phyloP scores from a whole-genome alignment of 2,113 vertebrate species.

The Dicaeum eximium region DNA sequence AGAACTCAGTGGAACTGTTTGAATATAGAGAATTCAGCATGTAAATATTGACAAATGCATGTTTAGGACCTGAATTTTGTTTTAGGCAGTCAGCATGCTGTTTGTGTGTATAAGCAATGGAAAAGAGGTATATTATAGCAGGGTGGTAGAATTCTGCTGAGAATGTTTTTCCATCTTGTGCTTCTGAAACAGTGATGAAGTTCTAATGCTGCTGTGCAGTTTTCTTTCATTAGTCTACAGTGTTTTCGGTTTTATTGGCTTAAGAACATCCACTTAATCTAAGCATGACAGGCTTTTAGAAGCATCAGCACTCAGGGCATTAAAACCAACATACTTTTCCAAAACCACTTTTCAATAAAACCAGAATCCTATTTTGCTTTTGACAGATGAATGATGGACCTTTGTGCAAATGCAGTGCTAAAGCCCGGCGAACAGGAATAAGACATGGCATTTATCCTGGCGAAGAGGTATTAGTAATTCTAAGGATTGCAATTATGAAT shows the following conservation, averaged over 20 bases:
- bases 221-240: not conserved
- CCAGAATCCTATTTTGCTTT: conserved; percentile 53
- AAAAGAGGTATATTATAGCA: not conserved
- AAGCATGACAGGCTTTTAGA: conserved; percentile 50
- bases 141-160: not conserved
- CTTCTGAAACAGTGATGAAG: conserved; percentile 2
- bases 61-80: not conserved
- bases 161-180: not conserved
- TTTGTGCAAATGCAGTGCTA: conserved; percentile 96
- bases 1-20: not conserved
- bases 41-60: not conserved
- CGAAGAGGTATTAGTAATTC: conserved; percentile 83
- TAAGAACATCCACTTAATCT: conserved; percentile 62
- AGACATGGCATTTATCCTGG: conserved; percentile 98
- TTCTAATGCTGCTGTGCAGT: not conserved
- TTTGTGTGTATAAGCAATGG: not conserved
- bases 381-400: conserved; percentile 98
- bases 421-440: conserved; percentile 94
- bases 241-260: conserved; percentile 57
- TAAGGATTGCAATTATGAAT: not conserved
- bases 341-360: conserved; percentile 32
- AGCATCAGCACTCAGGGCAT: conserved; percentile 16
- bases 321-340: conserved; percentile 44
- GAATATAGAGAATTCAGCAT: not conserved
- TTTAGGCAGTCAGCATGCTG: not conserved